Conservation (phyloP, 2,888 invertebrate genomes). For the Adineta ricciae region DNA sequence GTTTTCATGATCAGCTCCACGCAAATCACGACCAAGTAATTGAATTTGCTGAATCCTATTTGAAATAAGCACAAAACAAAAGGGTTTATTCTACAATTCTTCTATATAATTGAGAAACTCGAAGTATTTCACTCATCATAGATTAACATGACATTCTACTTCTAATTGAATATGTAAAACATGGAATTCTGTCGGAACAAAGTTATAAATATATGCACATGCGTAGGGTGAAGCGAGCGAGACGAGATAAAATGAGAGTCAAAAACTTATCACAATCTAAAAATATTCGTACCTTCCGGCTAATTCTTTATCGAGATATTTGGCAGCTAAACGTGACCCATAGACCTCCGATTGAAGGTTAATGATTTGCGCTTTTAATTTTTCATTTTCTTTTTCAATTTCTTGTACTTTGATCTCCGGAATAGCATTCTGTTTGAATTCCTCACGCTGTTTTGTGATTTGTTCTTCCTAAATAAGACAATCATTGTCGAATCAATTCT, state of each 20-base stretch:
- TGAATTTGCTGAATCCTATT: conserved; percentile 72
- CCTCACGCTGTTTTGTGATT: conserved; percentile 34
- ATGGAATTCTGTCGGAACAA: too few relatives aligned
- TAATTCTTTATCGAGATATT: conserved; percentile 73
- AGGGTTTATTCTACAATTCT: too few relatives aligned
- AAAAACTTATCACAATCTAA: too few relatives aligned
- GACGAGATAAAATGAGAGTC: too few relatives aligned
- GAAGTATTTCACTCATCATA: too few relatives aligned
- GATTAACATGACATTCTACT: too few relatives aligned
- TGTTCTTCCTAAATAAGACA: not conserved
- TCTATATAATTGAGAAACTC: too few relatives aligned
- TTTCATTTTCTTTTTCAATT: conserved; percentile 60
- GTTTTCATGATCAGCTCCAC: conserved; percentile 67
- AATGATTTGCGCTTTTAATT: conserved; percentile 62
- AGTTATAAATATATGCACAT: too few relatives aligned
- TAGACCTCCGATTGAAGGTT: conserved; percentile 69
- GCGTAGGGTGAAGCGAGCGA: too few relatives aligned
- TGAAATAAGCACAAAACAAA: too few relatives aligned
- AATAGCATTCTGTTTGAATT: conserved; percentile 39
- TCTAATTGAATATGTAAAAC: too few relatives aligned
- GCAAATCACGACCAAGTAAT: conserved; percentile 67
- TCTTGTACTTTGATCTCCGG: conserved; percentile 37
- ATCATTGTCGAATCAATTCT: not conserved
- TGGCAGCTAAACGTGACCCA: conserved; percentile 71
- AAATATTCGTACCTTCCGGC: conserved; percentile 56